Base-by-base conservation (phyloP, 2,888 invertebrate genomes). In the Chymomyza amoena region DNA sequence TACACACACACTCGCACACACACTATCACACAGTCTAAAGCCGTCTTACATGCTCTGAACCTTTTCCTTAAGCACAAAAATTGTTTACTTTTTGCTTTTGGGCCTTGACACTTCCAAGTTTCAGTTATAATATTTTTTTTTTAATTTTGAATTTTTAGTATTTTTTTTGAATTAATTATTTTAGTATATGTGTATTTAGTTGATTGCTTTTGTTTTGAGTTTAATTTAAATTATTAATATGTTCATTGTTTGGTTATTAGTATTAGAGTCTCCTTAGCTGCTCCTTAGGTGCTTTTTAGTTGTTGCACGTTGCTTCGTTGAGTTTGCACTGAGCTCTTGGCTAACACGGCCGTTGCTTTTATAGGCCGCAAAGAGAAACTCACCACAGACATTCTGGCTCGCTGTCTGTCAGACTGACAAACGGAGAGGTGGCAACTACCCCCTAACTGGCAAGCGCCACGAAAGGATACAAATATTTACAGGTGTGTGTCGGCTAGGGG, bases 301-400 rank as follows among this genome's bases (percentile, higher is more conserved):
- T 84, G 81, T 84, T 75, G 54, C 77, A 79, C 78, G 81, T 77
- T 78, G 76, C 68, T 76, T 79, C 68, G 85, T 80, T 85, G 87
- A 78, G 75, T 87, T 82, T 70, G 61, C 76, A 89, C 88, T 88
- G 89, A 85, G 82, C 80, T 70, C 25, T 59, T 66, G 66, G 75
- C 73, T 69, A 73, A 74, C 70, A 67, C 64, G 72, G 59, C 76
- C 25, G 61, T 70, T 67, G 77, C 78, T 84, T 88, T 87, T 88
- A 87, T 87, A 86, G 88, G 86, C 81, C 72, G 76, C 71, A 71
- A 66, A 51, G 13, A 7, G 66, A 75, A 82, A 85, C 64, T 82
- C 89, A 89, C 87, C 89, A 87, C 77, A 76, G 81, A 77, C 76
- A 71, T 57, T 50, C 70, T 76, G 86, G 73, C 78, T 75, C 69